Evolutionary conservation across 2,113 vertebrate genomes (phyloP).

Genomic region (Aepyceros melampus): DNA sequence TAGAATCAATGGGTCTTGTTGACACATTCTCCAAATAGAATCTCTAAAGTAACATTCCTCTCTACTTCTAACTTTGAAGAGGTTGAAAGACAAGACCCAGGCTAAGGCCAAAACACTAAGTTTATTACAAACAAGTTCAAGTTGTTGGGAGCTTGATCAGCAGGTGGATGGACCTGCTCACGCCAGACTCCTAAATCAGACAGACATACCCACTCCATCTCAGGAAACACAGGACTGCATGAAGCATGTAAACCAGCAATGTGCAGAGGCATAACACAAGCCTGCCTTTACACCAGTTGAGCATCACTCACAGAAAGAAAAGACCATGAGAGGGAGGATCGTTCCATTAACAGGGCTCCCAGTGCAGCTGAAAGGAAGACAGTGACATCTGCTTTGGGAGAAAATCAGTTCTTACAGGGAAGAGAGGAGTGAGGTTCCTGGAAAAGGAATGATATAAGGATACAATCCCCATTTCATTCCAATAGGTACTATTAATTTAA

Average conservation of each 20-base stretch:
- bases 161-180: background rate
- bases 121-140: background rate
- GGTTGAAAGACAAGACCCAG: background rate
- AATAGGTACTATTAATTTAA: slow-evolving; percentile 22
- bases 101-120: background rate
- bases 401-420: background rate
- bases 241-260: background rate
- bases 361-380: background rate
- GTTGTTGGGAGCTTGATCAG: background rate
- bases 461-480: background rate
- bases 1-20: background rate
- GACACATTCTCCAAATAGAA: background rate
- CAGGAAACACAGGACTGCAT: background rate
- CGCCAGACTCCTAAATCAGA: background rate
- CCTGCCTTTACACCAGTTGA: background rate
- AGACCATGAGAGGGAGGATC: background rate
- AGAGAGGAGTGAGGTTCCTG: background rate
- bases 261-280: background rate
- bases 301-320: background rate
- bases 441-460: background rate
- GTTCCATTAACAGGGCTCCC: background rate
- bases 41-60: background rate
- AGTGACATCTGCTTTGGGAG: background rate
- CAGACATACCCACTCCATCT: background rate
- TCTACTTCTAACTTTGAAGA: background rate